A percentile compares a stretch with the other conserved stretches of the same genome.
Evolutionary conservation across 2,888 invertebrate species (phyloP).

Genomic region (Nudaria mundana): DNA sequence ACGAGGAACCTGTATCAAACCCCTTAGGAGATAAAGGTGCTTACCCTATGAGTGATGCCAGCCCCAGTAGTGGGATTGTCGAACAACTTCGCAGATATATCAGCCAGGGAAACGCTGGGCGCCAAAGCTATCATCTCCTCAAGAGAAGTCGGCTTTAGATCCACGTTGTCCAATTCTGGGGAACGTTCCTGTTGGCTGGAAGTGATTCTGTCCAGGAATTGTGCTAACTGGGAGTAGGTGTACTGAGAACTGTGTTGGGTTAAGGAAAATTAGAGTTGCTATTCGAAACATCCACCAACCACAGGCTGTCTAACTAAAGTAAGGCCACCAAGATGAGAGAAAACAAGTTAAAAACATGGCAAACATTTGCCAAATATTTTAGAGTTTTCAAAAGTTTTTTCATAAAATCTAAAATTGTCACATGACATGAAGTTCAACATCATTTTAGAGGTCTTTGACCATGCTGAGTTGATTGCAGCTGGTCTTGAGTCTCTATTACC

Average conservation of each 20-base stretch:
- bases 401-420: no score
- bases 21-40: constrained; percentile 8
- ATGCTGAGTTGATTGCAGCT: no score
- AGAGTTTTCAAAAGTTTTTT: no score
- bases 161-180: constrained; percentile 47
- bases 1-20: neutral
- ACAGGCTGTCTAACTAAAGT: neutral
- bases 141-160: constrained; percentile 52
- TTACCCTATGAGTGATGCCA: constrained; percentile 69
- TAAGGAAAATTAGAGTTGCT: constrained; percentile 19
- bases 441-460: no score
- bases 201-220: constrained; percentile 87
- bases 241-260: constrained; percentile 84
- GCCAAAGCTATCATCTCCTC: constrained; percentile 64
- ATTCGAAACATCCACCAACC: neutral
- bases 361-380: no score
- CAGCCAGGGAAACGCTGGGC: constrained; percentile 49
- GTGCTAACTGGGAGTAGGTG: constrained; percentile 88
- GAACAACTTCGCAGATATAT: constrained; percentile 59
- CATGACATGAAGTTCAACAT: no score
- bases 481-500: no score
- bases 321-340: no score
- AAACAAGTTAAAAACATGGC: no score
- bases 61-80: constrained; percentile 62
- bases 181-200: constrained; percentile 63